These are phyloP conservation scores for Sialis fuliginosa DNA, from an alignment of 2,888 invertebrate genomes.

Conservation along the genomic window DNA sequence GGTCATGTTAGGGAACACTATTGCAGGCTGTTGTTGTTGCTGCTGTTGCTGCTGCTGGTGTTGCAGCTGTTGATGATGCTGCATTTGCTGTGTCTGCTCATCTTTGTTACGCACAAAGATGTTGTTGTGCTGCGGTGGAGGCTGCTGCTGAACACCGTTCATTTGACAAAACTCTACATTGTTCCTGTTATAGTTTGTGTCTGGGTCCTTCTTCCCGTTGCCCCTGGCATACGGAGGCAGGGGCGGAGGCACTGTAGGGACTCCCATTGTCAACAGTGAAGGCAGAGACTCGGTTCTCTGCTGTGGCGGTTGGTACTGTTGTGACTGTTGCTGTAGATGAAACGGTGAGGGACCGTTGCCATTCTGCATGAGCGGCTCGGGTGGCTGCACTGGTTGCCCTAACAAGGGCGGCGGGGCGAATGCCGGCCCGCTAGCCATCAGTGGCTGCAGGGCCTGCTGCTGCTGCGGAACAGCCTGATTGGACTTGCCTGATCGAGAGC, in stretches of 20 bases:
- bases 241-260: slow-evolving; percentile 13
- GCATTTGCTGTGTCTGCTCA: slow-evolving; percentile 5
- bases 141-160: slow-evolving; percentile 6
- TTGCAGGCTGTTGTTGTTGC: not conserved
- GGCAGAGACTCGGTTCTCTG: slow-evolving; percentile 6
- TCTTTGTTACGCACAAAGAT: slow-evolving; percentile 1
- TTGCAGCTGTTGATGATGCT: not conserved
- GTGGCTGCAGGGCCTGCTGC: slow-evolving; percentile 9
- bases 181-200: slow-evolving; percentile 12
- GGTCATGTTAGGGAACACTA: not conserved
- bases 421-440: slow-evolving; percentile 13
- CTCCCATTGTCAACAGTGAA: slow-evolving; percentile 14
- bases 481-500: slow-evolving; percentile 16
- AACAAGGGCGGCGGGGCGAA: slow-evolving; percentile 18
- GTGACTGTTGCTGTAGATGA: not conserved
- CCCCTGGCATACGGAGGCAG: slow-evolving; percentile 12
- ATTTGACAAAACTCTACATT: slow-evolving; percentile 8
- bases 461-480: slow-evolving; percentile 9
- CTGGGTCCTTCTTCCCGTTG: slow-evolving; percentile 13
- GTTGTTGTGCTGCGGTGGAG: slow-evolving; percentile 4
- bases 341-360: slow-evolving; percentile 2
- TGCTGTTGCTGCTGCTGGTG: slow-evolving; percentile 2
- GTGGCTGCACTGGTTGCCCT: slow-evolving; percentile 17
- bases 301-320: slow-evolving; percentile 5
- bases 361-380: slow-evolving; percentile 11